Evolutionary conservation across 2,797 vertebrate species (phyloP).

Genomic region (Valencia hispanica): DNA sequence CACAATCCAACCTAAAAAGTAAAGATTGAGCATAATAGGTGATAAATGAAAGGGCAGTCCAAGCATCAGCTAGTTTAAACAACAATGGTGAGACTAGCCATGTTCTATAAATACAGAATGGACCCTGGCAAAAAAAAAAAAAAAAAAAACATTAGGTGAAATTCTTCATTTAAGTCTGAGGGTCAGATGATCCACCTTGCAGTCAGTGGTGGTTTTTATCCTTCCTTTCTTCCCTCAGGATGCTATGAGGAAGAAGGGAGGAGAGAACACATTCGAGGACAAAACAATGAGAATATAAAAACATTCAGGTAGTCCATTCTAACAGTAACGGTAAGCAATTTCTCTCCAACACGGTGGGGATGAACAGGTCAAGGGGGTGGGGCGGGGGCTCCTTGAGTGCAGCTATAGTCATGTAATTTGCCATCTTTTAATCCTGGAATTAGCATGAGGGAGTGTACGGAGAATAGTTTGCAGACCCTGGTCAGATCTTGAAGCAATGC

Average conservation of each 20-base stretch:
- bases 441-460: slow-evolving; percentile 29
- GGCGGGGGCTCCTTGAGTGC: slow-evolving; percentile 32
- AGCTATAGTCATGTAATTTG: slow-evolving; percentile 21
- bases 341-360: slow-evolving; percentile 36
- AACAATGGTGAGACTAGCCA: slow-evolving; percentile 62
- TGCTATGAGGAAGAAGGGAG: slow-evolving; percentile 30
- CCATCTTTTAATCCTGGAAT: slow-evolving; percentile 41
- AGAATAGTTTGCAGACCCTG: slow-evolving; percentile 39
- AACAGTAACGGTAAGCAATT: slow-evolving; percentile 33
- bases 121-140: slow-evolving; percentile 39
- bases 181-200: slow-evolving; percentile 25
- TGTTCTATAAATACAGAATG: slow-evolving; percentile 37
- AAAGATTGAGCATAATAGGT: slow-evolving; percentile 69
- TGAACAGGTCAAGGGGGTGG: slow-evolving; percentile 23
- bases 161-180: slow-evolving; percentile 53
- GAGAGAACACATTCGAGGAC: slow-evolving; percentile 5
- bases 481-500: slow-evolving; percentile 26
- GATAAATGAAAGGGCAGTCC: slow-evolving; percentile 64
- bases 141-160: too few relatives aligned
- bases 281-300: slow-evolving; percentile 22
- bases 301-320: slow-evolving; percentile 49
- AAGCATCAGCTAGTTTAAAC: slow-evolving; percentile 57
- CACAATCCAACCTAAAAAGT: slow-evolving; percentile 37
- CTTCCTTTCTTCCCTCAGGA: slow-evolving; percentile 37
- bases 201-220: slow-evolving; percentile 4